These are phyloP conservation scores for Cecropterus lyciades DNA, from an alignment of 1,140 invertebrate genomes.

Conservation along the genomic window DNA sequence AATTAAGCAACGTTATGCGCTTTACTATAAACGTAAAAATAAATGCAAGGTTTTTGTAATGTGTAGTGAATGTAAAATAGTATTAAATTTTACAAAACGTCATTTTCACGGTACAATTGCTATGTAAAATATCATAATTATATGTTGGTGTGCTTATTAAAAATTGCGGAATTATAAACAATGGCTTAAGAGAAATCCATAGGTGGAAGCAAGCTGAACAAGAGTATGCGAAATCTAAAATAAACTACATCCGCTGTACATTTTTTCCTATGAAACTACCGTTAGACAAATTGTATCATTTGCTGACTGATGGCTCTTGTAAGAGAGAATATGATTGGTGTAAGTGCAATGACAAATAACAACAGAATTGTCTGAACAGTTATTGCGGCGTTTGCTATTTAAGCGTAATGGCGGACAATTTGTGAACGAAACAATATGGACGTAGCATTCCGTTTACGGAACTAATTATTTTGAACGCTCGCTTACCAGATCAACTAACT, in stretches of 20 bases:
- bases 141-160: too few species aligned
- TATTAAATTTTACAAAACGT: too few species aligned
- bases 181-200: too few species aligned
- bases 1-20: too few species aligned
- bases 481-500: neutral
- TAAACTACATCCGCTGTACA: constrained; percentile 11
- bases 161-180: too few species aligned
- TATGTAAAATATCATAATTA: too few species aligned
- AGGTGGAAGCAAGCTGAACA: neutral
- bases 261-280: constrained; percentile 29
- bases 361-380: constrained; percentile 44
- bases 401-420: constrained; percentile 61
- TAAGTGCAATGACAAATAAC: constrained; percentile 33
- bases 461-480: constrained; percentile 49
- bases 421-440: constrained; percentile 66
- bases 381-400: constrained; percentile 56
- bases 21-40: too few species aligned
- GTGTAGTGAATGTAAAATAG: too few species aligned
- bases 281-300: constrained; percentile 37
- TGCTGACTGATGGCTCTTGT: constrained; percentile 32
- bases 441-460: constrained; percentile 60
- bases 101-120: too few species aligned
- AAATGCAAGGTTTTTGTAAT: too few species aligned
- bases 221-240: neutral
- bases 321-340: constrained; percentile 34